These are phyloP conservation scores for Sebastes glaucus DNA, from an alignment of 2,797 vertebrate genomes.

Conservation along the genomic window DNA sequence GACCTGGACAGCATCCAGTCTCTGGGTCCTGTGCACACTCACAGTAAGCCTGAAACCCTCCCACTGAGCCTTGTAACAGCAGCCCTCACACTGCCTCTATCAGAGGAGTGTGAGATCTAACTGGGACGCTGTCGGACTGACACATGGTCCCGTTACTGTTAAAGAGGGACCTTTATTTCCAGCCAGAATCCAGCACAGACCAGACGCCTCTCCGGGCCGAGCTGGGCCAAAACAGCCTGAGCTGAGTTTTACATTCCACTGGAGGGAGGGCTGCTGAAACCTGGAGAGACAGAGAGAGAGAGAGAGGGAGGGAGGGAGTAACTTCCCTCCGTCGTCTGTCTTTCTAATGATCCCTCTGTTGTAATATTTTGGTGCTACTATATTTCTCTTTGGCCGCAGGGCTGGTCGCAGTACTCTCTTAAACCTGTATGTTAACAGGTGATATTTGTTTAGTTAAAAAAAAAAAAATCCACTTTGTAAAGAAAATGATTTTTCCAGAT, in stretches of 20 bases:
- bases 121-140: conserved; percentile 31
- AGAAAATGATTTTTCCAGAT: conserved; percentile 43
- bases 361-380: conserved; percentile 78
- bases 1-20: conserved; percentile 61
- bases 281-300: conserved; percentile 36
- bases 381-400: conserved; percentile 65
- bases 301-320: conserved; percentile 24
- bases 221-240: conserved; percentile 35
- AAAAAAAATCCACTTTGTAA: conserved; percentile 61
- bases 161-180: conserved; percentile 15
- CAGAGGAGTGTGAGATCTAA: conserved; percentile 24
- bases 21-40: conserved; percentile 39
- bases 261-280: conserved; percentile 64
- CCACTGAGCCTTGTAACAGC: conserved; percentile 62
- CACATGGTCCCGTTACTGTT: conserved; percentile 29
- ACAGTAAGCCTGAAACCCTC: conserved; percentile 45
- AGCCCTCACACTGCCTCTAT: conserved; percentile 34
- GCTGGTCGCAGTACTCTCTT: conserved; percentile 57
- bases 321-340: conserved; percentile 23
- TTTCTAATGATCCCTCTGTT: conserved; percentile 49
- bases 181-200: conserved; percentile 25
- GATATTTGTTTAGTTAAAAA: conserved; percentile 46
- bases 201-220: conserved; percentile 24
- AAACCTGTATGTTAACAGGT: conserved; percentile 49
- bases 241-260: conserved; percentile 74